These are phyloP conservation scores for Procambarus clarkii DNA, from an alignment of 1,140 invertebrate species.

Conservation along the genomic window DNA sequence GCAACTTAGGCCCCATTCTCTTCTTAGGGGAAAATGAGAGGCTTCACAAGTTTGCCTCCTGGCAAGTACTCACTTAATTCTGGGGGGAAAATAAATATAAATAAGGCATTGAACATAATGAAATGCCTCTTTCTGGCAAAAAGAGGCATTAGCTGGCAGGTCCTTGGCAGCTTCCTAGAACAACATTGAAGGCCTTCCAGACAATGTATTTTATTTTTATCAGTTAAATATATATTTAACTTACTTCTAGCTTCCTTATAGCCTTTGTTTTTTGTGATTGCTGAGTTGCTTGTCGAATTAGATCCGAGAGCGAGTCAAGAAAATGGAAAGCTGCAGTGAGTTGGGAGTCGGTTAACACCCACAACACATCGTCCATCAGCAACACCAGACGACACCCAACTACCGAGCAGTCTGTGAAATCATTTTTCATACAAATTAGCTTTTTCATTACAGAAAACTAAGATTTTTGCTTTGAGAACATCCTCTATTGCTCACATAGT, in stretches of 20 bases:
- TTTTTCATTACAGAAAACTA: not conserved
- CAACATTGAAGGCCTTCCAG: no score
- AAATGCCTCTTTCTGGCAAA: no score
- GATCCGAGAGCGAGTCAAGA: slow-evolving; percentile 90
- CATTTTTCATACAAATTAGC: not conserved
- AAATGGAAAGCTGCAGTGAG: slow-evolving; percentile 96
- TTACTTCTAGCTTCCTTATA: slow-evolving; percentile 90
- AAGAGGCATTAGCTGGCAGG: no score
- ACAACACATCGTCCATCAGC: slow-evolving; percentile 96
- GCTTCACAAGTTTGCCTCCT: no score
- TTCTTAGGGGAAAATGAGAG: no score
- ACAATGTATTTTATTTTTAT: no score
- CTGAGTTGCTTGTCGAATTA: slow-evolving; percentile 89
- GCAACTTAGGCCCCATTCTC: no score
- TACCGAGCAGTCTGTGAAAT: slow-evolving; percentile 90
- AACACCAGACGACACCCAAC: slow-evolving; percentile 93
- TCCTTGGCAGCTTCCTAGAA: no score
- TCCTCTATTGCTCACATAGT: no score
- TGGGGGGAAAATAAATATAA: no score
- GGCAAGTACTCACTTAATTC: no score
- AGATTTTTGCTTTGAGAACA: not conserved
- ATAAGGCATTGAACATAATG: no score
- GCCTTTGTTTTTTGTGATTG: slow-evolving; percentile 91
- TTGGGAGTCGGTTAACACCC: slow-evolving; percentile 98
- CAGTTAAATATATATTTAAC: not conserved